Base-by-base conservation (phyloP, 2,888 invertebrate species). In the Lottia gigantea region DNA sequence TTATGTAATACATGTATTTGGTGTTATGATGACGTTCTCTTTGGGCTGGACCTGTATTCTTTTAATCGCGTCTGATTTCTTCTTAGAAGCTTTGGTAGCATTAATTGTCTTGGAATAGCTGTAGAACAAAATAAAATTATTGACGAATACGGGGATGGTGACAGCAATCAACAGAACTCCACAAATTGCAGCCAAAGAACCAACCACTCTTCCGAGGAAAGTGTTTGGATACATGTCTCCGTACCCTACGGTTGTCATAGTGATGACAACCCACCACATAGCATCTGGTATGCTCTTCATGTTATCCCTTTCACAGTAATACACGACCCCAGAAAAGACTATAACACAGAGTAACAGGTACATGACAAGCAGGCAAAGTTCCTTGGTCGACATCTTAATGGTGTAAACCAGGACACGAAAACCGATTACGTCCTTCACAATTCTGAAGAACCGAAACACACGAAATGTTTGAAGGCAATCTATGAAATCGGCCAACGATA, bases 231-330 rank as follows among this genome's bases (percentile, higher is more conserved):
- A 76, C 55, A 84, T 74, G 74, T 85, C 85, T 0, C 85, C 85
- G 73, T 85, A 85, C 12, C 85, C 85, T 25, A 85, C 84, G 2
- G 85, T 84, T 61, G 85, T 85, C 83, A 85, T 83, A 67, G 85
- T 85, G 64, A 85, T 76, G 12, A 84, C 71, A 12, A 81, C 80
- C 83, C 84, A 85, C 85, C 85, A 85, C 68, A 80, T 79, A 4
- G 82, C 77, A 45, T 82, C 80, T 0, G 82, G 83, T 40, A 85
- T 84, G 71, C 80, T 83, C 1, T 74, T 68, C 71, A 85, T 82
- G 45, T 70, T 75, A 1, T 65, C 62, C 40, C 78, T 74, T 8
- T 80, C 83, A 25, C 81, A 82, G 71, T 81, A 82, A 73, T 78
- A 86, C 2, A 79, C 78, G 40, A 83, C 73, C 0, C 83, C 77